Conservation (phyloP, 37 sponge, comb jelly and placozoan genomes). For the Hexactinellida sp. region DNA sequence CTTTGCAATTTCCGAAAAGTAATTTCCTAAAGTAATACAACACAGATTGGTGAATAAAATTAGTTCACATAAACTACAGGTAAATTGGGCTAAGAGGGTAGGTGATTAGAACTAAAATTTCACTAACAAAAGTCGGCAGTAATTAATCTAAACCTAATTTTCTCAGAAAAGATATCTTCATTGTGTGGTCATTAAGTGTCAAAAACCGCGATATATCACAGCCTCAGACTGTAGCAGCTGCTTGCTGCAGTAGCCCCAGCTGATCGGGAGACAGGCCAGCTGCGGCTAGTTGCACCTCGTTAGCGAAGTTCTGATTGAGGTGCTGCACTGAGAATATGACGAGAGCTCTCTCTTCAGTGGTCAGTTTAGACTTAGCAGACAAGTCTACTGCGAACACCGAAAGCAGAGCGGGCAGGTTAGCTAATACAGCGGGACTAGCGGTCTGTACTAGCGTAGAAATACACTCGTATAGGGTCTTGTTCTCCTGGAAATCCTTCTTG, state of each 20-base stretch:
- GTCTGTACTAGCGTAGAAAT: conserved; percentile 32
- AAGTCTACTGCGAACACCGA: conserved; percentile 41
- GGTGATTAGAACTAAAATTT: neutral
- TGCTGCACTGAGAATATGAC: neutral
- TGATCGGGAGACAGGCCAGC: neutral
- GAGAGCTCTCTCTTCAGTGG: conserved; percentile 18
- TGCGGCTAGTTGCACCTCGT: conserved; percentile 8
- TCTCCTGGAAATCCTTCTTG: conserved; percentile 80
- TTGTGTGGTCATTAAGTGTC: too few relatives aligned
- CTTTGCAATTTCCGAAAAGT: too few relatives aligned
- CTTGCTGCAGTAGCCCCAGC: neutral
- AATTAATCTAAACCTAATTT: neutral
- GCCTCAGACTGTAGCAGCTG: neutral
- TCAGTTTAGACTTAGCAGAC: conserved; percentile 27
- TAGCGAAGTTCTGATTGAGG: neutral
- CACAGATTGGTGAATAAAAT: neutral
- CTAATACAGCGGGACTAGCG: conserved; percentile 25
- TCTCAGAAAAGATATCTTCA: too few relatives aligned
- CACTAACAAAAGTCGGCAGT: neutral
- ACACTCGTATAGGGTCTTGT: conserved; percentile 59
- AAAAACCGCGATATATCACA: too few relatives aligned
- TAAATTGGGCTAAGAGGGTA: neutral
- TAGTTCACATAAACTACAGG: neutral
- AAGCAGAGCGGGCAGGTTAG: conserved; percentile 27
- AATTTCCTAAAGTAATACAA: too few relatives aligned